Evolutionary conservation across 2,888 invertebrate species (phyloP), one percentile per base, ranked within the genome.

Genomic region (Nemotelus pantherinus): DNA sequence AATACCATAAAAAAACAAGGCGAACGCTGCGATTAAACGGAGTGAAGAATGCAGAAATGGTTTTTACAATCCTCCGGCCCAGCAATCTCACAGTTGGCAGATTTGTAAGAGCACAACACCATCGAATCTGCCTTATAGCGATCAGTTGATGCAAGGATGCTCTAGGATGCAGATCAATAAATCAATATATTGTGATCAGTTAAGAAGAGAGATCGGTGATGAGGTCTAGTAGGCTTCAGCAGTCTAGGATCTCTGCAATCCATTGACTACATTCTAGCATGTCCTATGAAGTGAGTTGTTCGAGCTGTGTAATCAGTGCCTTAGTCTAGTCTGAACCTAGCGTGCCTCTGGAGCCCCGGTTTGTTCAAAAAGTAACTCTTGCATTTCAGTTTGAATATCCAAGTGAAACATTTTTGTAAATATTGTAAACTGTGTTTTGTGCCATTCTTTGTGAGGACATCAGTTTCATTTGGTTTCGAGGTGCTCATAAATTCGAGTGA

Each of bases 131-230:
- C 67, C 60, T 63, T 53, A 76, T 70, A 57, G 76, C 65, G 77
- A 78, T 79, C 80, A 80, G 80, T 80, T 78, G 77, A 71, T 65
- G 65, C 68, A 79, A 80, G 80, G 80, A 80, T 80, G 77, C 78
- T 77, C 78, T 78, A 80, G 80, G 79, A 80, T 80, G 79, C 78
- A 80, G 79, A 80, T 78, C 79, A 77, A 76, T 58, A 76, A 79
- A 77, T 78, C 77, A 47, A 64, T 68, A 68, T 58, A 60, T 60
- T 60, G 58, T 63, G 48, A 74, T 74, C 60, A 77, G 58, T 65
- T 74, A 63, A 70, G 74, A 74, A 41, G 63, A 74, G 65, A 44
- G 72, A 63, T 50, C 58, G 71, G 71, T 55, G 45, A 57, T 63
- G 65, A 43, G 65, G 65, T 47, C 65, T 57, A 41, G 63, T 7